These are phyloP conservation scores for Euura lappo DNA, from an alignment of 1,140 invertebrate genomes.

Conservation along the genomic window DNA sequence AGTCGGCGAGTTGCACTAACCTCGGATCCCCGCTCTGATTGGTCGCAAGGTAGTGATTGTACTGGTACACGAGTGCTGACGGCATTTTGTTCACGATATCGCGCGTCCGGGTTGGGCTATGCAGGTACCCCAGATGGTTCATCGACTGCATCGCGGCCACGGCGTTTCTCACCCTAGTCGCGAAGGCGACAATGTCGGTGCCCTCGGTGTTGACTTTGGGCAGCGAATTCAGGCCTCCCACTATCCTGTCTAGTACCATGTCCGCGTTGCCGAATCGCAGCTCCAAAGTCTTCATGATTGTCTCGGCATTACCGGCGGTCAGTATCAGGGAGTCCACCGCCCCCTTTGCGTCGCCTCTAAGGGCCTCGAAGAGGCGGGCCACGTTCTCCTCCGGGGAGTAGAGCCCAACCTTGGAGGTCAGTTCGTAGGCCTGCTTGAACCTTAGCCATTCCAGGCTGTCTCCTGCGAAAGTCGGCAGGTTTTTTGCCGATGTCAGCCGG, in stretches of 20 bases:
- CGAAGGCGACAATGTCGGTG: conserved; percentile 19
- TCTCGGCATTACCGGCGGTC: not conserved
- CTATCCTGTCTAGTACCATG: not conserved
- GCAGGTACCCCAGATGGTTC: conserved; percentile 22
- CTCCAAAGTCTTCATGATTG: not conserved
- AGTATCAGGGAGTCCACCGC: too few species aligned
- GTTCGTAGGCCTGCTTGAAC: too few species aligned
- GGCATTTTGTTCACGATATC: conserved; percentile 23
- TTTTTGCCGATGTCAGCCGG: too few species aligned
- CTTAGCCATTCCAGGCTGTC: too few species aligned
- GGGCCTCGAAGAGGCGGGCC: too few species aligned
- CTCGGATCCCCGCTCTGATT: not conserved
- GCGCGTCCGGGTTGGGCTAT: conserved; percentile 23
- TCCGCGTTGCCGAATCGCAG: not conserved
- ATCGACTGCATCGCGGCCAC: conserved; percentile 23
- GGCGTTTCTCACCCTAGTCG: conserved; percentile 26
- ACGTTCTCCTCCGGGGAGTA: too few species aligned
- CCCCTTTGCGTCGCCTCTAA: too few species aligned
- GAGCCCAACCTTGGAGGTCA: too few species aligned
- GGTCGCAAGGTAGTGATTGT: not conserved
- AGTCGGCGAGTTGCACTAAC: not conserved
- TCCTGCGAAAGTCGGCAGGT: too few species aligned
- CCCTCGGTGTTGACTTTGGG: not conserved
- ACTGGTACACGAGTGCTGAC: not conserved
- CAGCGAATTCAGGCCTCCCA: not conserved